Evolutionary conservation across 2,113 vertebrate genomes (phyloP).

Genomic region (Bufo gargarizans): DNA sequence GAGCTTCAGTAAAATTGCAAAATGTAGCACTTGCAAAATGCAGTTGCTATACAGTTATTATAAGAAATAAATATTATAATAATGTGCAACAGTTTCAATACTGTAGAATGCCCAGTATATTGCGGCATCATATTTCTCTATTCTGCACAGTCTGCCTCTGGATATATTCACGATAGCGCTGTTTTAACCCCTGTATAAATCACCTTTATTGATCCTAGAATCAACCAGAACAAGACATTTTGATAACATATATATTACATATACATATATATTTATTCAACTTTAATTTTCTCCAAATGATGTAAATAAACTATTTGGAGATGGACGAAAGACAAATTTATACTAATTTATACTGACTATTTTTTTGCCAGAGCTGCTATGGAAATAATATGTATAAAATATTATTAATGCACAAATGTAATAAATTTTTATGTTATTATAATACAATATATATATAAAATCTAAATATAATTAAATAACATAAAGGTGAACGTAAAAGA

Average conservation of each 20-base stretch:
- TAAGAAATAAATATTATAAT: not conserved
- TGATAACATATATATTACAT: conserved; percentile 19
- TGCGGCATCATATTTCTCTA: not conserved
- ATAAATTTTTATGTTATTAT: conserved; percentile 10
- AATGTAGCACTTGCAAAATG: not conserved
- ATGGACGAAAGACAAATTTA: conserved; percentile 12
- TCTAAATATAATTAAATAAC: not conserved
- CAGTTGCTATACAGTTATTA: not conserved
- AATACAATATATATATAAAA: not conserved
- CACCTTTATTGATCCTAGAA: not conserved
- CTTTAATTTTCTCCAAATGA: conserved; percentile 17
- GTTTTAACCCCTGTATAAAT: not conserved
- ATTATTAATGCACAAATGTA: conserved; percentile 4
- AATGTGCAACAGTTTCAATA: not conserved
- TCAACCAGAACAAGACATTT: not conserved
- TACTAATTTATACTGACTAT: conserved; percentile 33
- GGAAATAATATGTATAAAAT: conserved; percentile 32
- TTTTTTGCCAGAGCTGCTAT: conserved; percentile 32
- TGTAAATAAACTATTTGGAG: conserved; percentile 36
- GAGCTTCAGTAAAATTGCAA: not conserved
- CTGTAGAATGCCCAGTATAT: not conserved
- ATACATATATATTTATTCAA: conserved; percentile 31
- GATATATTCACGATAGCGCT: conserved; percentile 1
- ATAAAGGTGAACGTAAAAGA: not conserved
- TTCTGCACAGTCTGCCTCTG: not conserved